phyloP scores from a whole-genome alignment of 1,140 invertebrate genomes.

The Drosophila repleta region DNA sequence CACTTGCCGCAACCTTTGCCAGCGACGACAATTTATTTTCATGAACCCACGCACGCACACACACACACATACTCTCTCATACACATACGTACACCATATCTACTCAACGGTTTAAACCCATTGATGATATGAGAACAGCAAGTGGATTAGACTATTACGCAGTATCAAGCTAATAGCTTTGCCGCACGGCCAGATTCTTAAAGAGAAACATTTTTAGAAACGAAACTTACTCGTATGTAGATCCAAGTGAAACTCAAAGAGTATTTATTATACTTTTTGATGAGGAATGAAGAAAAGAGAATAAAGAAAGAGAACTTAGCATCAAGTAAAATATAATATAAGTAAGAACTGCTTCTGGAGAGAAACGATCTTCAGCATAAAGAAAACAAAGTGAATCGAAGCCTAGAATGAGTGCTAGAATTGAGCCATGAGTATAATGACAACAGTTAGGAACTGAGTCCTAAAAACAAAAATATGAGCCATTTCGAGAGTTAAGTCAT shows the following conservation, averaged over 20 bases:
- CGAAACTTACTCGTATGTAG: background rate
- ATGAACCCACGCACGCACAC: constrained; percentile 23
- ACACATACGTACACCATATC: background rate
- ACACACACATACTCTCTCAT: background rate
- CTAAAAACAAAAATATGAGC: too few species aligned
- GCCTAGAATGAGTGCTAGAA: too few species aligned
- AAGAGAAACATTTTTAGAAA: background rate
- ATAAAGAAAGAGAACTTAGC: background rate
- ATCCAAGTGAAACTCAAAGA: too few species aligned
- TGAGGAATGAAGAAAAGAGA: background rate
- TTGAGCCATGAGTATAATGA: too few species aligned
- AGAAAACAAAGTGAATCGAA: too few species aligned
- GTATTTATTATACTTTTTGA: too few species aligned
- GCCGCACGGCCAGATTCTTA: constrained; percentile 1
- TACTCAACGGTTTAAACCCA: constrained; percentile 12
- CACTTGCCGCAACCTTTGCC: constrained; percentile 57
- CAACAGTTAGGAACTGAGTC: too few species aligned
- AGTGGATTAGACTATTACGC: constrained; percentile 19
- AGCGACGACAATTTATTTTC: constrained; percentile 75
- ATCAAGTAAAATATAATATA: too few species aligned
- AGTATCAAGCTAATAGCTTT: constrained; percentile 49
- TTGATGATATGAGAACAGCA: constrained; percentile 9
- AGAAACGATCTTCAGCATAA: too few species aligned
- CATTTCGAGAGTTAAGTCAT: too few species aligned
- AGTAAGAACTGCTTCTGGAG: too few species aligned